Evolutionary conservation across 1,140 invertebrate species (phyloP).

Genomic region (Drosophila setifemur): DNA sequence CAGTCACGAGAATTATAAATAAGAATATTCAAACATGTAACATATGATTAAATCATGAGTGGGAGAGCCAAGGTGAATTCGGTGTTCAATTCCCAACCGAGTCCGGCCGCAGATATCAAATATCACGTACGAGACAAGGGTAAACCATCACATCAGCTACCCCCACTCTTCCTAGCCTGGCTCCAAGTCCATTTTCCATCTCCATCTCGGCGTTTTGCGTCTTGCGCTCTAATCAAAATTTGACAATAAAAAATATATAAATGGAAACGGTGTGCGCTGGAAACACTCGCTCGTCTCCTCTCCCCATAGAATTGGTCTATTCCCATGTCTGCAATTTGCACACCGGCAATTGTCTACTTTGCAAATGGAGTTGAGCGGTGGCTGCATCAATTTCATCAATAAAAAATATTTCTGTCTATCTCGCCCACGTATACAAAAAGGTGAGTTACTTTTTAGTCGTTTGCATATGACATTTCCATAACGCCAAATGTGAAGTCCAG

Average conservation of each 20-base stretch:
- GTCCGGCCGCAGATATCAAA: conserved; percentile 60
- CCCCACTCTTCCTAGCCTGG: not conserved
- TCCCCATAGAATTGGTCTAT: conserved; percentile 25
- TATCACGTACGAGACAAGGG: conserved; percentile 78
- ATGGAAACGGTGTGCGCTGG: conserved; percentile 14
- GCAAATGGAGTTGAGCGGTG: conserved; percentile 60
- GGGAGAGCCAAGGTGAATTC: not conserved
- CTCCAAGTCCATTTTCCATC: conserved; percentile 21
- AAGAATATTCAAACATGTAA: conserved; percentile 26
- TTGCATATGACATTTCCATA: conserved; percentile 52
- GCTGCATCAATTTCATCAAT: conserved; percentile 78
- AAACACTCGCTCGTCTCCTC: conserved; percentile 8
- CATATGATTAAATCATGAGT: conserved; percentile 57
- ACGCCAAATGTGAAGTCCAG: conserved; percentile 23
- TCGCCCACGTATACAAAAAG: conserved; percentile 1
- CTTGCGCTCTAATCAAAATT: conserved; percentile 51
- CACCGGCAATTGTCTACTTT: conserved; percentile 68
- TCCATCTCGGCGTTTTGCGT: conserved; percentile 29
- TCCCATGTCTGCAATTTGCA: conserved; percentile 70
- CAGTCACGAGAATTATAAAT: not conserved
- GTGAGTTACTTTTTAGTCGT: not conserved
- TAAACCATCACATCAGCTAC: conserved; percentile 24
- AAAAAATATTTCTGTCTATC: conserved; percentile 69
- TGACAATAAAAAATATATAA: conserved; percentile 76
- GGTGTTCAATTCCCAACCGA: conserved; percentile 60